Conservation (phyloP, 2,113 vertebrate species). For the Pluvianellus socialis region DNA sequence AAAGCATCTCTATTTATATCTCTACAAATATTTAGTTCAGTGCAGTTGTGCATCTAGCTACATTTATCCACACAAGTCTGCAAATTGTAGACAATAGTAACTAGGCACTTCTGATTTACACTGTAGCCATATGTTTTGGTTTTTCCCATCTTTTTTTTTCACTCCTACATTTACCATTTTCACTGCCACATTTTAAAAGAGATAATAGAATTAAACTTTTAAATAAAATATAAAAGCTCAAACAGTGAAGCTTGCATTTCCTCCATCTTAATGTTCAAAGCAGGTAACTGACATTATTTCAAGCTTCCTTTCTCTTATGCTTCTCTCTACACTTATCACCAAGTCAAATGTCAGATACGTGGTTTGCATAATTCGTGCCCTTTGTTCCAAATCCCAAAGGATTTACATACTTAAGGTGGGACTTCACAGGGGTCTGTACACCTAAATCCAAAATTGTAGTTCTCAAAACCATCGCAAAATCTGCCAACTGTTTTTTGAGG, state of each 20-base stretch:
- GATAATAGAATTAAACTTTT: neutral
- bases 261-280: slow-evolving; percentile 36
- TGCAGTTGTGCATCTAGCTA: neutral
- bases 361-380: neutral
- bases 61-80: neutral
- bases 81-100: neutral
- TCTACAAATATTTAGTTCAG: neutral
- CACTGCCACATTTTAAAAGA: neutral
- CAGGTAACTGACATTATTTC: slow-evolving; percentile 17
- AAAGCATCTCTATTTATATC: neutral
- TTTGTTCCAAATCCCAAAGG: neutral
- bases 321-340: neutral
- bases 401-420: neutral
- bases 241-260: neutral
- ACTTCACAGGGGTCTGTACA: neutral
- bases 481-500: neutral
- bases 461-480: neutral
- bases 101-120: neutral
- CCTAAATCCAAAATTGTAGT: neutral
- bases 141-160: neutral
- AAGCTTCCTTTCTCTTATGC: neutral
- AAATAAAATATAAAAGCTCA: neutral
- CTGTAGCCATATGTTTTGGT: neutral
- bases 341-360: slow-evolving; percentile 35
- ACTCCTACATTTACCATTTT: neutral